A percentile compares a stretch with the other conserved stretches of the same genome.
These are phyloP conservation scores for Maniola jurtina DNA, from an alignment of 1,140 invertebrate species.

Conservation along the genomic window DNA sequence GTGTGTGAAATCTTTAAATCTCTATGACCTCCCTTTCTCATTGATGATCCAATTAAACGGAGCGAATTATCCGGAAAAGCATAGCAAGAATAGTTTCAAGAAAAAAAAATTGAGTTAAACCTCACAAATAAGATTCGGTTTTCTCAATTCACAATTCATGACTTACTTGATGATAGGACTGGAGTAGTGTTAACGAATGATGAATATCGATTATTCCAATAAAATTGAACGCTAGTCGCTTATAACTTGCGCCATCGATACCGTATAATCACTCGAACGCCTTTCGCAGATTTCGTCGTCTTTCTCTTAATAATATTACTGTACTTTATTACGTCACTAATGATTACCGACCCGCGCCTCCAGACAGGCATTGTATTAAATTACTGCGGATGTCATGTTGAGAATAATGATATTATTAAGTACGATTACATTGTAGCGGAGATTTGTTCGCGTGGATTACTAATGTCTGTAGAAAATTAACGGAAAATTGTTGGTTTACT, in stretches of 20 bases:
- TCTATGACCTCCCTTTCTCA: no score
- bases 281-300: slow-evolving; percentile 38
- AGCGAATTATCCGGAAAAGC: no score
- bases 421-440: slow-evolving; percentile 3
- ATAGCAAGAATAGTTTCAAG: no score
- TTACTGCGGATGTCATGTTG: slow-evolving; percentile 33
- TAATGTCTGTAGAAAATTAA: background rate
- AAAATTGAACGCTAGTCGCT: background rate
- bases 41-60: no score
- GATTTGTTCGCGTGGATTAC: slow-evolving; percentile 16
- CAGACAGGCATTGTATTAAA: slow-evolving; percentile 38
- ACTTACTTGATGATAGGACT: no score
- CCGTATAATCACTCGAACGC: slow-evolving; percentile 39
- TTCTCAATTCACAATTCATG: no score
- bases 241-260: slow-evolving; percentile 8
- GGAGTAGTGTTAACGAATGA: no score
- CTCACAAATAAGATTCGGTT: no score
- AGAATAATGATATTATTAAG: slow-evolving; percentile 30
- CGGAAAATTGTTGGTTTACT: background rate
- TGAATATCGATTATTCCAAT: no score
- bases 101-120: no score
- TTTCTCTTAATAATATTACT: slow-evolving; percentile 46
- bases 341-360: slow-evolving; percentile 39
- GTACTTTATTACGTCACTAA: slow-evolving; percentile 50
- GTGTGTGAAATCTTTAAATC: no score